A percentile compares a stretch with the other conserved stretches of the same genome.
Conservation (phyloP, 2,113 vertebrate species). For the Chloropsis hardwickii region DNA sequence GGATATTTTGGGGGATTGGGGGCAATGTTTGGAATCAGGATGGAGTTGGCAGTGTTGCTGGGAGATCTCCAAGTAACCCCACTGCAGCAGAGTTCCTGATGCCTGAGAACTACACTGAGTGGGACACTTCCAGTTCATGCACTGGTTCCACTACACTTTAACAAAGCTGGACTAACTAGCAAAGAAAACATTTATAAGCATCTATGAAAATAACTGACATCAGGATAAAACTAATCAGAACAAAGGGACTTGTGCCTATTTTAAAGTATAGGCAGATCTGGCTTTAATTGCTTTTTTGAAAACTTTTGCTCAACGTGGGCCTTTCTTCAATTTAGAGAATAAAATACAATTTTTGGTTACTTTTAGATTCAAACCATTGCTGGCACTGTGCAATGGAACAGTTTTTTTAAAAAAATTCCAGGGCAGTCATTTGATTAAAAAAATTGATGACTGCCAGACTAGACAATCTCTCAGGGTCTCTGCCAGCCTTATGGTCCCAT, state of each 20-base stretch:
- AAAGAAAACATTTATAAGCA: neutral
- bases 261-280: neutral
- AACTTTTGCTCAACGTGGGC: neutral
- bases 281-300: neutral
- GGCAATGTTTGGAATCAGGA: neutral
- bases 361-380: slow-evolving; percentile 10
- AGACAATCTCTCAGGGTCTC: neutral
- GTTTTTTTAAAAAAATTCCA: neutral
- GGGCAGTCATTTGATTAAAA: neutral
- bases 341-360: neutral
- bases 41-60: neutral
- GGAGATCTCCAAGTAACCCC: neutral
- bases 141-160: neutral
- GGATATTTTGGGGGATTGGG: neutral
- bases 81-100: neutral
- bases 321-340: slow-evolving; percentile 5
- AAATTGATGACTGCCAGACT: slow-evolving; percentile 7
- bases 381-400: slow-evolving; percentile 8
- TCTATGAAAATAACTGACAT: neutral
- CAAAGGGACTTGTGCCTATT: neutral
- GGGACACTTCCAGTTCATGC: neutral
- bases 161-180: neutral
- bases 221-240: slow-evolving; percentile 3
- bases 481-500: slow-evolving; percentile 7
- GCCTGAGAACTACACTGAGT: neutral